Evolutionary conservation across 2,888 invertebrate genomes (phyloP).

Genomic region (Hirudinaria manillensis): DNA sequence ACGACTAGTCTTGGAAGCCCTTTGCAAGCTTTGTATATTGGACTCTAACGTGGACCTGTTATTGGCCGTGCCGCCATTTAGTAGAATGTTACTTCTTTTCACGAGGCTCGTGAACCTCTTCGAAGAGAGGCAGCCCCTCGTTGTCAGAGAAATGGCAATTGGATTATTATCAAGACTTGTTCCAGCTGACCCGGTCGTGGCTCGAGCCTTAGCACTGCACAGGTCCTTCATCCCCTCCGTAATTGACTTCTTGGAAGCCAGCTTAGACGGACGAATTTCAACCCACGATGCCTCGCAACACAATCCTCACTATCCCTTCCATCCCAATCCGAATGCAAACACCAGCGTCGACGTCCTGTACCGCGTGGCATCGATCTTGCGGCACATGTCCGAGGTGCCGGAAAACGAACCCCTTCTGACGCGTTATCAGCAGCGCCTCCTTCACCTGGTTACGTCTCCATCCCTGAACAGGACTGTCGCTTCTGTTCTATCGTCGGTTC

Average conservation of each 20-base stretch:
- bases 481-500: constrained; percentile 71
- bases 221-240: constrained; percentile 87
- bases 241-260: constrained; percentile 85
- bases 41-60: constrained; percentile 95
- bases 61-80: constrained; percentile 91
- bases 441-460: constrained; percentile 92
- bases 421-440: constrained; percentile 86
- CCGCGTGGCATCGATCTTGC: constrained; percentile 85
- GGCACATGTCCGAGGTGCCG: constrained; percentile 82
- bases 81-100: constrained; percentile 81
- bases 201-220: constrained; percentile 78
- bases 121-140: constrained; percentile 62
- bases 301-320: constrained; percentile 12
- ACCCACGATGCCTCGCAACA: constrained; percentile 12
- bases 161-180: constrained; percentile 91
- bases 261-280: constrained; percentile 23
- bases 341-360: constrained; percentile 97
- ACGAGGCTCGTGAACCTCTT: constrained; percentile 55
- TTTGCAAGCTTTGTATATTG: constrained; percentile 94
- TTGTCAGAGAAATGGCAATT: constrained; percentile 90
- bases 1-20: constrained; percentile 85
- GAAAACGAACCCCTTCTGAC: constrained; percentile 85
- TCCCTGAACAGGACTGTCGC: constrained; percentile 90
- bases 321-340: constrained; percentile 51
- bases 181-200: constrained; percentile 46